A percentile compares a stretch with the other conserved stretches of the same genome.
Conservation (phyloP, 2,888 invertebrate species). For the Tenodera sinensis region DNA sequence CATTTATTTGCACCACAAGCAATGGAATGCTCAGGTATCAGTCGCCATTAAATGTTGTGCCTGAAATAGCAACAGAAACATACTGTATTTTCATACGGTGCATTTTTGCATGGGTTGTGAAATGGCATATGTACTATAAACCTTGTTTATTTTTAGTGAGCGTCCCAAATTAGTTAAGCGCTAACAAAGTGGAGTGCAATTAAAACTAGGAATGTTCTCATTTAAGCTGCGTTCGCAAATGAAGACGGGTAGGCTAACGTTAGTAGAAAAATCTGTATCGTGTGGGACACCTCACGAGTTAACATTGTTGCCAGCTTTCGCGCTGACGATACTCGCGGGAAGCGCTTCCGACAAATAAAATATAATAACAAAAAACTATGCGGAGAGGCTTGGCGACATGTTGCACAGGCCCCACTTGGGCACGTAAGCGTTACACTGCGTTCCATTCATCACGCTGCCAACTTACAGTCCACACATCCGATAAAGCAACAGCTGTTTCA, state of each 20-base stretch:
- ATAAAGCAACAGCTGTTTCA: neutral
- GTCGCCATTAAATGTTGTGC: no score
- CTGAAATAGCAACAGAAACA: no score
- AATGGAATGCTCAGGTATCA: no score
- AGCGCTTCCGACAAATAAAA: neutral
- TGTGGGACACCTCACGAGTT: neutral
- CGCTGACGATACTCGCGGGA: neutral
- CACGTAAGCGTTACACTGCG: neutral
- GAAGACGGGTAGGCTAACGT: neutral
- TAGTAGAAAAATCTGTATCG: neutral
- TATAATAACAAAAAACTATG: neutral
- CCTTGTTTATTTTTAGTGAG: neutral
- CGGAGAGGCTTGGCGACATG: neutral
- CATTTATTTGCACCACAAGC: no score
- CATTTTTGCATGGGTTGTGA: no score
- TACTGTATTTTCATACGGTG: no score
- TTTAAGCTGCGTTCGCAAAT: neutral
- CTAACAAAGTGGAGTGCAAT: neutral
- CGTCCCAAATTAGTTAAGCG: neutral
- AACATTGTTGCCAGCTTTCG: neutral
- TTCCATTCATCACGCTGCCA: neutral
- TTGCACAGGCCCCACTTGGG: neutral
- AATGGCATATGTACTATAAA: neutral
- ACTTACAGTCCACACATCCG: neutral
- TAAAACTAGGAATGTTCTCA: neutral